Percentiles rank a stretch among this genome's conserved stretches.
phyloP scores from a whole-genome alignment of 2,113 vertebrate genomes.

The Hippopotamus amphibius region DNA sequence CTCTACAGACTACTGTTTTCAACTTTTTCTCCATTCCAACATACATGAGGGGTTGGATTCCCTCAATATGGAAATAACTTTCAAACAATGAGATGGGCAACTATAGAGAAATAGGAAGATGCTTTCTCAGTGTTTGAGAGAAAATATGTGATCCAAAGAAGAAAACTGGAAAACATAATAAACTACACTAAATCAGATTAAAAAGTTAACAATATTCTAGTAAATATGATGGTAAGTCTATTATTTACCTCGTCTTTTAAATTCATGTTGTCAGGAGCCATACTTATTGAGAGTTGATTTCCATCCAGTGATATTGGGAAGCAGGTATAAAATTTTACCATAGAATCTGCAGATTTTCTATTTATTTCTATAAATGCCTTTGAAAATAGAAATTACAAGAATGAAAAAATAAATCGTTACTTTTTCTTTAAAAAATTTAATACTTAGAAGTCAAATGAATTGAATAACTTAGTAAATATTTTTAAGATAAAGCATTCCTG shows the following conservation, averaged over 20 bases:
- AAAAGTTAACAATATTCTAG: not conserved
- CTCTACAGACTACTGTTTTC: not conserved
- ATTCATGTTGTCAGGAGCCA: slow-evolving; percentile 83
- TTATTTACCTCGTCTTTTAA: slow-evolving; percentile 87
- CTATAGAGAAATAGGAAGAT: not conserved
- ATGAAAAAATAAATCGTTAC: not conserved
- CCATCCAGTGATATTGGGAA: slow-evolving; percentile 88
- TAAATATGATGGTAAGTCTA: slow-evolving; percentile 6
- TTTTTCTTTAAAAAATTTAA: slow-evolving; percentile 33
- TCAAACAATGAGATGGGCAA: not conserved
- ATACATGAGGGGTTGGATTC: not conserved
- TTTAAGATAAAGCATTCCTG: slow-evolving; percentile 14
- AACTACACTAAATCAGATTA: not conserved
- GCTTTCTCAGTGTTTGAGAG: not conserved
- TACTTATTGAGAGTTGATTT: slow-evolving; percentile 85
- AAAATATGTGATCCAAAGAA: not conserved
- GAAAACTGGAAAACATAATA: not conserved
- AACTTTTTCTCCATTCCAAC: not conserved
- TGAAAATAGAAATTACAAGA: slow-evolving; percentile 62
- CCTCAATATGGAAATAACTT: not conserved
- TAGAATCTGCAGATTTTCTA: slow-evolving; percentile 87
- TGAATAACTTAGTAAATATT: not conserved
- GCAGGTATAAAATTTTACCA: slow-evolving; percentile 90
- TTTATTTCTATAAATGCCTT: slow-evolving; percentile 89
- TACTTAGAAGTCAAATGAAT: not conserved